Percentiles rank a stretch among this genome's conserved stretches.
phyloP scores from a whole-genome alignment of 2,113 vertebrate genomes.

The Notarius lentiginosus region DNA sequence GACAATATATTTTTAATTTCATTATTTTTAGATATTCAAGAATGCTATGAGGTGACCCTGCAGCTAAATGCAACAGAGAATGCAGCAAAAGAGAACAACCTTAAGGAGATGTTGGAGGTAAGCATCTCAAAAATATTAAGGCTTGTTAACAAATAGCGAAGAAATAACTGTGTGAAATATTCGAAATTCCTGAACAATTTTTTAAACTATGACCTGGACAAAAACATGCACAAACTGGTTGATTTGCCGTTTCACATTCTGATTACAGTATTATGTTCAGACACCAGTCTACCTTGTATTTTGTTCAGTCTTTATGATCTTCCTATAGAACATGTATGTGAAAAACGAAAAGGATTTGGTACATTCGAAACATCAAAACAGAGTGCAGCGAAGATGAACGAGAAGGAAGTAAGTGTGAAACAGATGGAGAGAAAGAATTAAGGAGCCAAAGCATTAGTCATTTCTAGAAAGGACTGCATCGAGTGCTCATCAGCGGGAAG shows the following conservation, averaged over 20 bases:
- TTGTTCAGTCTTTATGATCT: neutral
- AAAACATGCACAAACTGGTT: neutral
- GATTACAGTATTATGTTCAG: neutral
- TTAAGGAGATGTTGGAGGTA: conserved; percentile 68
- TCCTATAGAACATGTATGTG: neutral
- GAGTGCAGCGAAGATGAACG: neutral
- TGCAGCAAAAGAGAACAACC: conserved; percentile 61
- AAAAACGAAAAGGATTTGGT: conserved; percentile 8
- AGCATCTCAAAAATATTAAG: conserved; percentile 30
- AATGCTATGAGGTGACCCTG: conserved; percentile 80
- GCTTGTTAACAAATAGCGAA: neutral
- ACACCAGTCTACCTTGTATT: neutral
- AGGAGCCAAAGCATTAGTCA: conserved; percentile 57
- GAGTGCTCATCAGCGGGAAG: conserved; percentile 48
- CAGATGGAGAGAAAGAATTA: conserved; percentile 38
- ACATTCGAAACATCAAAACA: conserved; percentile 15
- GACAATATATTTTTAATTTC: conserved; percentile 18
- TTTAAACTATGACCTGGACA: neutral
- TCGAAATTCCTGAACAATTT: neutral
- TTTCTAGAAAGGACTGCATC: conserved; percentile 52
- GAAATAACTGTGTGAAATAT: neutral
- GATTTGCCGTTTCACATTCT: neutral
- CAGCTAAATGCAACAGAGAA: conserved; percentile 67
- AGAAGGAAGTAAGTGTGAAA: conserved; percentile 21
- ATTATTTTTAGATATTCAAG: conserved; percentile 75